Conservation (phyloP, 2,113 vertebrate species). For the Peromyscus polionotus region DNA sequence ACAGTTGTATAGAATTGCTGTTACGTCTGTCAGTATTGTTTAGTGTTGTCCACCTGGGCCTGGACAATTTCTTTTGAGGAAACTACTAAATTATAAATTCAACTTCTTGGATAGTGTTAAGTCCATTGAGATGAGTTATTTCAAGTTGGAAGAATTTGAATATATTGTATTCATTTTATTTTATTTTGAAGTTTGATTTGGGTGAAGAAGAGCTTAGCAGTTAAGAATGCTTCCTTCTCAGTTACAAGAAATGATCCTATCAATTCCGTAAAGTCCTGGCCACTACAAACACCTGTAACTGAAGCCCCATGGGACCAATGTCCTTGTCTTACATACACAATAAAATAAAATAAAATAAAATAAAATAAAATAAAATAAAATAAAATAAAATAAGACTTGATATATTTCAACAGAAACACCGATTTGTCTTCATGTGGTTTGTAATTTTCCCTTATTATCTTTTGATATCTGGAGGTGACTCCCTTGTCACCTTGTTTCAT, state of each 20-base stretch:
- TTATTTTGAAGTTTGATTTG: not conserved
- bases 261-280: not conserved
- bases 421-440: not conserved
- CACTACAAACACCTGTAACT: not conserved
- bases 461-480: not conserved
- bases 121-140: not conserved
- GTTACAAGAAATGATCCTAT: not conserved
- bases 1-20: not conserved
- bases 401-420: not conserved
- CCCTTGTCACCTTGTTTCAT: not conserved
- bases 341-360: too few species aligned
- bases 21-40: constrained; percentile 1
- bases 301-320: not conserved
- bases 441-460: not conserved
- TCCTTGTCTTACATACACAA: not conserved
- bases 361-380: not conserved
- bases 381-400: not conserved
- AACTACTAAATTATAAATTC: constrained; percentile 32
- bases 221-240: not conserved
- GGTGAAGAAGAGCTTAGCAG: not conserved
- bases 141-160: not conserved
- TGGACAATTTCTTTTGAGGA: not conserved
- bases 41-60: not conserved
- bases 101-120: not conserved
- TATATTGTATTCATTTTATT: not conserved